Conservation (phyloP, 2,888 invertebrate species). For the Phorcus lineatus region DNA sequence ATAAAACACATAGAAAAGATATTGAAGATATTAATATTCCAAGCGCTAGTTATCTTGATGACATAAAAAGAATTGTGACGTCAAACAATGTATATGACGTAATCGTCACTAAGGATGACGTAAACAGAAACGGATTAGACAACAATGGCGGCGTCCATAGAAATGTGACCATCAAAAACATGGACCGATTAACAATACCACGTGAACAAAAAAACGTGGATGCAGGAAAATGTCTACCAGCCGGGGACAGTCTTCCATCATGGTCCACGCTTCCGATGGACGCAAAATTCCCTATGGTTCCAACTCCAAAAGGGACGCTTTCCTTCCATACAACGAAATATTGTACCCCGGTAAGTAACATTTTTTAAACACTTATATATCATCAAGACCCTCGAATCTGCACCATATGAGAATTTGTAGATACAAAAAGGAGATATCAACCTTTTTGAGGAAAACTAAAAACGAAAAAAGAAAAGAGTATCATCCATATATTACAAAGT, state of each 20-base stretch:
- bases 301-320: constrained; percentile 78
- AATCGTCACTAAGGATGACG: not conserved
- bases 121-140: not conserved
- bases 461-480: too few relatives aligned
- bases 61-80: too few relatives aligned
- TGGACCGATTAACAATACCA: constrained; percentile 47
- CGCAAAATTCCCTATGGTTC: constrained; percentile 79
- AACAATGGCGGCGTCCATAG: not conserved
- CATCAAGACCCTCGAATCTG: too few relatives aligned
- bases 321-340: constrained; percentile 79
- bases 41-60: too few relatives aligned
- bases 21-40: too few relatives aligned
- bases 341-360: constrained; percentile 73
- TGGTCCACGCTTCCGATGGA: constrained; percentile 79
- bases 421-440: too few relatives aligned
- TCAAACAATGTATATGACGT: too few relatives aligned
- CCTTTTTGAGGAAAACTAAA: too few relatives aligned
- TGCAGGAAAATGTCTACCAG: constrained; percentile 52
- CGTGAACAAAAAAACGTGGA: constrained; percentile 46
- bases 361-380: too few relatives aligned
- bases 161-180: constrained; percentile 23
- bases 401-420: too few relatives aligned
- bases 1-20: too few relatives aligned
- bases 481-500: too few relatives aligned
- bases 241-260: constrained; percentile 75